These are phyloP conservation scores for Mormyrus hasselquistii DNA, from an alignment of 2,797 vertebrate genomes.

Conservation along the genomic window DNA sequence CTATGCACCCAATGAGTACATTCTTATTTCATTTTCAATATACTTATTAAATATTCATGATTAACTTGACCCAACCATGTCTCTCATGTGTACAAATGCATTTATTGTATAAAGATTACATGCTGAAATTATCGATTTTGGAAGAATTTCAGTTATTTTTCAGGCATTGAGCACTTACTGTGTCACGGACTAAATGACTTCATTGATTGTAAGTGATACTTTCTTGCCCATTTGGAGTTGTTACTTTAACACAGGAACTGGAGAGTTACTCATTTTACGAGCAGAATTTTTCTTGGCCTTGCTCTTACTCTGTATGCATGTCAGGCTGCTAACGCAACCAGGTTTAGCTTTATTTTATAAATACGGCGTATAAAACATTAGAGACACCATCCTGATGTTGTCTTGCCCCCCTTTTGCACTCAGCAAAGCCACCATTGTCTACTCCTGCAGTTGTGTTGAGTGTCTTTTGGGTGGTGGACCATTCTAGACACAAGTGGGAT, in stretches of 20 bases:
- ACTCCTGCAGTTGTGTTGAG: neutral
- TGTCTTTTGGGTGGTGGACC: neutral
- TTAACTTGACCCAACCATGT: neutral
- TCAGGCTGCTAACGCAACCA: neutral
- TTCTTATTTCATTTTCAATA: neutral
- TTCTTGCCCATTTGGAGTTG: neutral
- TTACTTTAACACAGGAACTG: neutral
- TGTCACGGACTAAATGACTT: neutral
- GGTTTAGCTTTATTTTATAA: neutral
- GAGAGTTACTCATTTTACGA: neutral
- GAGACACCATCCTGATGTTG: neutral
- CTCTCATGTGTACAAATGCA: neutral
- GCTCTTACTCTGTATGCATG: neutral
- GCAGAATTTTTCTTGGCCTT: neutral
- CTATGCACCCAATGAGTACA: neutral
- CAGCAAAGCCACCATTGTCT: neutral
- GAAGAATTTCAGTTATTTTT: neutral
- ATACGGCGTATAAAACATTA: neutral
- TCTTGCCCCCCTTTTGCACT: neutral
- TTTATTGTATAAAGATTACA: neutral
- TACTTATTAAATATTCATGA: slow-evolving; percentile 1
- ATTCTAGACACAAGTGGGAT: neutral
- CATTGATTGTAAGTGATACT: neutral
- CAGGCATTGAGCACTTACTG: neutral
- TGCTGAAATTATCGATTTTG: neutral